Percentiles rank a stretch among this genome's conserved stretches.
These are phyloP conservation scores for Amyelois transitella DNA, from an alignment of 1,140 invertebrate species.

Conservation along the genomic window DNA sequence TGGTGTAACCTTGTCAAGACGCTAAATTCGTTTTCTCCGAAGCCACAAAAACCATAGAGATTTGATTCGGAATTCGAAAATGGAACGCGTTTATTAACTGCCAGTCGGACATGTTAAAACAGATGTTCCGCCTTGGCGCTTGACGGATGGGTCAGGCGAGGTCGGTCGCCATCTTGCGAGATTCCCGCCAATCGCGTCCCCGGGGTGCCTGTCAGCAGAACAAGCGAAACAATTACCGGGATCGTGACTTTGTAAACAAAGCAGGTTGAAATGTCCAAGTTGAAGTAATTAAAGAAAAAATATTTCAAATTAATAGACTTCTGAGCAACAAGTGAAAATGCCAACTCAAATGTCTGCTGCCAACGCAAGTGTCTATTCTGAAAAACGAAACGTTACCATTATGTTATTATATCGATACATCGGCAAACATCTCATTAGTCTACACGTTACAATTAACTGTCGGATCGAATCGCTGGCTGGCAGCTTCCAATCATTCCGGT, in stretches of 20 bases:
- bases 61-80: constrained; percentile 41
- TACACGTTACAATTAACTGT: constrained; percentile 17
- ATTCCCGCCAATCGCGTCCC: constrained; percentile 54
- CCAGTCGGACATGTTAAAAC: constrained; percentile 65
- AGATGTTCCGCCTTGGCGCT: constrained; percentile 62
- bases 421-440: constrained; percentile 17
- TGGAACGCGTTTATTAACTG: constrained; percentile 55
- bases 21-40: constrained; percentile 2
- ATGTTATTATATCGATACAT: neutral
- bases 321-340: neutral
- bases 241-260: constrained; percentile 50
- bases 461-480: neutral
- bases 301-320: constrained; percentile 17
- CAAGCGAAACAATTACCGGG: constrained; percentile 59
- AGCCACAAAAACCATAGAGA: constrained; percentile 13
- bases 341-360: neutral
- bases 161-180: constrained; percentile 64
- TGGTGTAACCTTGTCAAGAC: neutral
- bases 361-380: too few relatives aligned
- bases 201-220: constrained; percentile 54
- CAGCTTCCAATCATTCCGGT: constrained; percentile 35
- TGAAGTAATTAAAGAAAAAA: constrained; percentile 42
- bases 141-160: constrained; percentile 68
- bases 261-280: constrained; percentile 26
- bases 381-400: constrained; percentile 3